Base-by-base conservation (phyloP, 2,797 vertebrate species). In the Ambastaia sidthimunki region DNA sequence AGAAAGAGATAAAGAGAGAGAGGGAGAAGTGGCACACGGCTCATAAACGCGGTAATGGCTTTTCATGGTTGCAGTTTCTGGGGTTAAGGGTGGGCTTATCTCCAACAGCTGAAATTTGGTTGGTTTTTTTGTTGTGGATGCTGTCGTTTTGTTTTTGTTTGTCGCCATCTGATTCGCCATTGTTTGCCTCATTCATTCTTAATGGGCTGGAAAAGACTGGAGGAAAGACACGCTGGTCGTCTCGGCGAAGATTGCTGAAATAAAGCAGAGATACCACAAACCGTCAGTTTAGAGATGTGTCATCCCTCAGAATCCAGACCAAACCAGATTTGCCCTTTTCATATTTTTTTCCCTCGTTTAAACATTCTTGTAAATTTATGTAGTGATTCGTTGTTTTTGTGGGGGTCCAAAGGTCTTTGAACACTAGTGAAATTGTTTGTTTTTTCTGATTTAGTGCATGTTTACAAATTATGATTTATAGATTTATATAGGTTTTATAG, bases 121-220 rank as follows among this genome's bases (percentile, higher is more conserved):
- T 52, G 44, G 71, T 62, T 80, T 62, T 80, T 77, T 71, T 81
- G 54, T 72, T 80, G 60, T 23, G 70, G 71, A 31, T 72, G 74
- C 52, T 72, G 74, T 65, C 70, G 63, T 68, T 74, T 31, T 62
- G 55, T 74, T 71, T 82, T 54, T 65, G n/a, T 70, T 83, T 79
- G 60, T 80, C 59, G 80, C 5, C 80, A 81, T 80, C 80, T 74
- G 82, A 82, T 87, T 86, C 80, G 66, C 80, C 76, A 78, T 87
- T 87, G 83, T 48, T 60, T 87, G 89, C 85, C 89, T 89, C 82
- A 86, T 85, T 84, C 87, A 78, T 77, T 86, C 81, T 85, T 92
- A 90, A 92, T 92, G 90, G 91, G 87, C 88, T 88, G 86, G 86
- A 90, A 90, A 90, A 86, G 85, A 78, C 80, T 73, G 80, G 62